Conservation (phyloP, 2,113 vertebrate genomes). For the Acrocephalus arundinaceus region DNA sequence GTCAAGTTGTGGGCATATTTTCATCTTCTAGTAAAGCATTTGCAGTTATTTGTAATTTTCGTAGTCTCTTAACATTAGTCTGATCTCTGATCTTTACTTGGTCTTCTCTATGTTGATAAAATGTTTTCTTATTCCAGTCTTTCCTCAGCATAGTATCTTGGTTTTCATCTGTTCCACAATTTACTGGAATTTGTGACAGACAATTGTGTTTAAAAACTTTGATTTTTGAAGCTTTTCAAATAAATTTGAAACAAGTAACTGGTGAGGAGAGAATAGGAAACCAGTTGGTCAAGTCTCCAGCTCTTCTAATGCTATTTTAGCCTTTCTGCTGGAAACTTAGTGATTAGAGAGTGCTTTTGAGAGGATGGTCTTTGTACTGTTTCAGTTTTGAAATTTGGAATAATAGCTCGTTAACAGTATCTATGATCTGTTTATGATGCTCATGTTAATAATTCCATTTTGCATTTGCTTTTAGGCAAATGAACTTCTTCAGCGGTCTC, state of each 20-base stretch:
- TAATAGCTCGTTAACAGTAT: background rate
- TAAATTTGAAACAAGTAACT: background rate
- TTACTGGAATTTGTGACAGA: background rate
- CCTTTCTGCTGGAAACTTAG: background rate
- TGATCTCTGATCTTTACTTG: background rate
- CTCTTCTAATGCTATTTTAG: background rate
- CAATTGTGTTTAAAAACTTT: background rate
- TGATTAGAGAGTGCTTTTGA: background rate
- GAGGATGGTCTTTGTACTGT: background rate
- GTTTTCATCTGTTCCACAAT: background rate
- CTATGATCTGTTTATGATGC: background rate
- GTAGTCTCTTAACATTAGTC: background rate
- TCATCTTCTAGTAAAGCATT: background rate
- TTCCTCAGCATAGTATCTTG: background rate
- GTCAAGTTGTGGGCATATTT: rapidly evolving
- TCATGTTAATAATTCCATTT: background rate
- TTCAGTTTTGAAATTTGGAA: background rate
- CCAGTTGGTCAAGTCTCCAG: background rate
- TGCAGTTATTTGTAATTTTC: background rate
- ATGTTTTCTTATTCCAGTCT: background rate
- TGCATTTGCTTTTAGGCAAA: slow-evolving; percentile 83
- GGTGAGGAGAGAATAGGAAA: background rate
- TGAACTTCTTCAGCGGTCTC: slow-evolving; percentile 91
- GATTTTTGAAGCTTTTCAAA: background rate
- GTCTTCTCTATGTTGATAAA: background rate